Evolutionary conservation across 92 coral and sea anemone species (phyloP).

Genomic region (Meandrina meandrites): DNA sequence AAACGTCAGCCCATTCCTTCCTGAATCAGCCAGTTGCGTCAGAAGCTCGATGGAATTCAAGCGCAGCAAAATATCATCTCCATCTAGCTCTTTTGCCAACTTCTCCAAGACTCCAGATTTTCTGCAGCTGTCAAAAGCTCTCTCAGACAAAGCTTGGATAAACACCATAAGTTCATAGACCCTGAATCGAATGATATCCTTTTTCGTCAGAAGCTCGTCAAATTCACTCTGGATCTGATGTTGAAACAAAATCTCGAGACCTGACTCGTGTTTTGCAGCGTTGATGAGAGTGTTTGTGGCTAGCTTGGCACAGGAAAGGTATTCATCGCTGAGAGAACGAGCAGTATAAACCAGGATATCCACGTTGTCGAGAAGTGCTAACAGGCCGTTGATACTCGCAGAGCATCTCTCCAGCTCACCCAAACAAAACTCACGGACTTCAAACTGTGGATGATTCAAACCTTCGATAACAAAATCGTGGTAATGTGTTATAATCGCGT

Average conservation of each 20-base stretch:
- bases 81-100: constrained; percentile 77
- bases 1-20: constrained; percentile 70
- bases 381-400: constrained; percentile 75
- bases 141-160: constrained; percentile 67
- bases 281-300: constrained; percentile 75
- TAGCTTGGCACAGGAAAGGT: constrained; percentile 67
- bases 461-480: constrained; percentile 92
- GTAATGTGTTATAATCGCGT: constrained; percentile 69
- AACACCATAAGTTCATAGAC: constrained; percentile 80
- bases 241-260: constrained; percentile 77
- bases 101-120: constrained; percentile 69
- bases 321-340: constrained; percentile 75
- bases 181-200: constrained; percentile 81
- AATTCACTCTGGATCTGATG: constrained; percentile 82
- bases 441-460: constrained; percentile 85
- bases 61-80: constrained; percentile 82
- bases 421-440: constrained; percentile 90
- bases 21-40: constrained; percentile 73
- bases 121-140: constrained; percentile 61
- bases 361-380: constrained; percentile 76
- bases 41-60: constrained; percentile 91
- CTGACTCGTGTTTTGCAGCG: constrained; percentile 80
- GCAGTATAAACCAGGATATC: constrained; percentile 81
- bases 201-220: constrained; percentile 65
- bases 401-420: constrained; percentile 85